phyloP scores from a whole-genome alignment of 2,113 vertebrate species.

The Agelaius tricolor region DNA sequence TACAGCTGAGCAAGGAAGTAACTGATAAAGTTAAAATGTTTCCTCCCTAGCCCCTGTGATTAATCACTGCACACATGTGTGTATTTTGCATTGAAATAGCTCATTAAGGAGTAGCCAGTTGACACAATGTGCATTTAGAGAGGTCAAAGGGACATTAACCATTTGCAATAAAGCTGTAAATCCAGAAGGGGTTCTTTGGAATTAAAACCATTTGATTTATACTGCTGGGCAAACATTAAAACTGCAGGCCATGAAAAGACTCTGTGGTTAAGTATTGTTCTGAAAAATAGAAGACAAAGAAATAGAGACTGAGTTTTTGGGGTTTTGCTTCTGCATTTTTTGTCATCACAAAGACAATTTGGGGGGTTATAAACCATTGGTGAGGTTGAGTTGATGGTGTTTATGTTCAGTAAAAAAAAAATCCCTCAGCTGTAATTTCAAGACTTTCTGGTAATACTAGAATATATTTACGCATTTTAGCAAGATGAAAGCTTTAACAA shows the following conservation, averaged over 20 bases:
- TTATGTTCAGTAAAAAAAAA: not conserved
- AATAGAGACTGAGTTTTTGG: not conserved
- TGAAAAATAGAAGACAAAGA: not conserved
- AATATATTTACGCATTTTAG: slow-evolving; percentile 18
- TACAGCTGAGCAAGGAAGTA: not conserved
- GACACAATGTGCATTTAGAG: not conserved
- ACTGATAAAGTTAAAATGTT: not conserved
- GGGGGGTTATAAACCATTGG: not conserved
- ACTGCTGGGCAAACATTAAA: not conserved
- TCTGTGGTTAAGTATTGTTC: not conserved
- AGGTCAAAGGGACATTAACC: not conserved
- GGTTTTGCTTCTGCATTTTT: not conserved
- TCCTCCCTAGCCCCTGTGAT: not conserved
- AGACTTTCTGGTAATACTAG: not conserved
- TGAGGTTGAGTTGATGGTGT: not conserved
- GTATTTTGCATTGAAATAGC: not conserved
- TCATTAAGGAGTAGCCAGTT: not conserved
- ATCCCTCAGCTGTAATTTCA: not conserved
- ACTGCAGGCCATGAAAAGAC: not conserved
- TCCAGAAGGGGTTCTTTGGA: not conserved
- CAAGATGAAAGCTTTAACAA: slow-evolving; percentile 18
- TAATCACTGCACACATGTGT: not conserved
- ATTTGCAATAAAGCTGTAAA: not conserved
- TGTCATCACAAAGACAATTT: not conserved
- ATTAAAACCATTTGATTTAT: not conserved